phyloP scores from a whole-genome alignment of 2,113 vertebrate species.

The Psilopogon haemacephalus region DNA sequence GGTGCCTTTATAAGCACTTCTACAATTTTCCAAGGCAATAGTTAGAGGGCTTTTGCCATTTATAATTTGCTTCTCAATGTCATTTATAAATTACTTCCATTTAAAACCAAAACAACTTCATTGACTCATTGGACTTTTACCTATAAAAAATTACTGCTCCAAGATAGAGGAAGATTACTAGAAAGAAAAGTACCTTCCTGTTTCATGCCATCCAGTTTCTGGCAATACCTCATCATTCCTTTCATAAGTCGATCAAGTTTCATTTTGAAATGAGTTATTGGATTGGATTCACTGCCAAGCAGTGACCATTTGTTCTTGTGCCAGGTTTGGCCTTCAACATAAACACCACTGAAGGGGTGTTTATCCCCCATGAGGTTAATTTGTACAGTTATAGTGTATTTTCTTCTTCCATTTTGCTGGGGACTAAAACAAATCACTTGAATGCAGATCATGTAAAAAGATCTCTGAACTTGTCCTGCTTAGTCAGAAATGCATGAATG shows the following conservation, averaged over 20 bases:
- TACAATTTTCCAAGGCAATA: neutral
- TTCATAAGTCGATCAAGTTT: conserved; percentile 3
- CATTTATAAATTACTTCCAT: conserved; percentile 42
- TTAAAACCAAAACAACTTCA: conserved; percentile 5
- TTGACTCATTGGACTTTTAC: neutral
- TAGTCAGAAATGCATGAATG: neutral
- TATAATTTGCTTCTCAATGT: conserved; percentile 9
- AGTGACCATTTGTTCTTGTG: conserved; percentile 37
- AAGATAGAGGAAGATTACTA: conserved; percentile 1
- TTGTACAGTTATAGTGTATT: conserved; percentile 28
- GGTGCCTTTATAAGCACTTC: neutral
- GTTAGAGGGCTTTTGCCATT: neutral
- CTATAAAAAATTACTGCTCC: conserved; percentile 1
- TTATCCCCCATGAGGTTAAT: conserved; percentile 10
- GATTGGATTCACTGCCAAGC: conserved; percentile 1
- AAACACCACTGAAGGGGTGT: neutral
- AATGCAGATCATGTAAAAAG: neutral
- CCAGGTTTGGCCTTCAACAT: conserved; percentile 41
- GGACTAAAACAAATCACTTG: neutral
- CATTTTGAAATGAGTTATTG: conserved; percentile 47
- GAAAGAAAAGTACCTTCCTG: neutral
- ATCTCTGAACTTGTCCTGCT: neutral
- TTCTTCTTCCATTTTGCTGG: conserved; percentile 6
- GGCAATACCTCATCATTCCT: neutral
- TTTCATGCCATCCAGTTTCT: neutral